These are phyloP conservation scores for Parascotia fuliginaria DNA, from an alignment of 2,888 invertebrate species.

Conservation along the genomic window DNA sequence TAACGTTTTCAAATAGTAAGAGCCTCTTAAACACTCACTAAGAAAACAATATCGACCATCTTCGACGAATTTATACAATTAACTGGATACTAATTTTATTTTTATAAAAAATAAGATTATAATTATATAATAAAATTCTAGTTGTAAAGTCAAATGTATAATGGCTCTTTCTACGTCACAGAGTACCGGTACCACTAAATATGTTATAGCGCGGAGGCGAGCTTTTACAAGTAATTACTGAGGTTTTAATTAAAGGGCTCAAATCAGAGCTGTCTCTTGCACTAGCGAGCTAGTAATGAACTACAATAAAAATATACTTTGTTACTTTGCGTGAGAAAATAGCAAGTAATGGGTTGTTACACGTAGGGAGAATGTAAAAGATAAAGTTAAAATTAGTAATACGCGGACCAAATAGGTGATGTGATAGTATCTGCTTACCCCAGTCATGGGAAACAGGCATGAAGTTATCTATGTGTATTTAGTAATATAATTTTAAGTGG, in stretches of 20 bases:
- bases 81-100: no score
- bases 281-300: conserved; percentile 17
- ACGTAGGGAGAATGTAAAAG: neutral
- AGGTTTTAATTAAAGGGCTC: conserved; percentile 42
- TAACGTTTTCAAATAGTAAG: no score
- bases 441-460: no score
- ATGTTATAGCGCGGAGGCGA: conserved; percentile 12
- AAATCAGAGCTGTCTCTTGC: conserved; percentile 37
- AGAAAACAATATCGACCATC: no score
- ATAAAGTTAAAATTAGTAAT: neutral
- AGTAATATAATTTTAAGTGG: no score
- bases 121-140: neutral
- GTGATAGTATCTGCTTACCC: neutral
- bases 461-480: no score
- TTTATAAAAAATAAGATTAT: no score
- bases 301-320: conserved; percentile 1
- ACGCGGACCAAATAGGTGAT: neutral
- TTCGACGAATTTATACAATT: no score
- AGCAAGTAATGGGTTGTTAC: neutral
- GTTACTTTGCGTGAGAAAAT: neutral
- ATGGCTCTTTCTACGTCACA: neutral
- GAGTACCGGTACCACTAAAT: conserved; percentile 8
- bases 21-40: no score
- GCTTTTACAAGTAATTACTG: conserved; percentile 42
- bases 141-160: neutral